These are phyloP conservation scores for Theretra japonica DNA, from an alignment of 2,888 invertebrate species.

Conservation along the genomic window DNA sequence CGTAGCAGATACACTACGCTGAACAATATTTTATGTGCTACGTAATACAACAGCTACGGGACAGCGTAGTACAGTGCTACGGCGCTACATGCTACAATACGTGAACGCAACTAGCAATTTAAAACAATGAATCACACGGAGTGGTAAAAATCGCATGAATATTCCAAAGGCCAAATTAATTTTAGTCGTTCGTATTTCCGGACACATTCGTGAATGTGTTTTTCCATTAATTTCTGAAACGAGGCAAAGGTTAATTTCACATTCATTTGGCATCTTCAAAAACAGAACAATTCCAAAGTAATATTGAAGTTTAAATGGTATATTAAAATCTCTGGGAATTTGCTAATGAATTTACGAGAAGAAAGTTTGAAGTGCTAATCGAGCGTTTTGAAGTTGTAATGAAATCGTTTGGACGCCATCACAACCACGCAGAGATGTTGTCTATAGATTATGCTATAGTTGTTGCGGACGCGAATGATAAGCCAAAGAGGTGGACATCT, in stretches of 20 bases:
- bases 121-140: not conserved
- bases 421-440: not conserved
- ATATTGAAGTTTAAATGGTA: conserved; percentile 32
- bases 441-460: too few relatives aligned
- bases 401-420: conserved; percentile 19
- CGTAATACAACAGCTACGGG: not conserved
- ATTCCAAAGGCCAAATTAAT: not conserved
- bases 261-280: conserved; percentile 22
- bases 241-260: conserved; percentile 27
- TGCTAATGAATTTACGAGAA: conserved; percentile 33
- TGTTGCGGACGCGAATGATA: too few relatives aligned
- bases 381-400: conserved; percentile 26
- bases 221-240: not conserved
- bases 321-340: conserved; percentile 32
- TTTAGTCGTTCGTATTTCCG: not conserved
- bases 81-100: not conserved
- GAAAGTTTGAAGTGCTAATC: conserved; percentile 32
- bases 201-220: not conserved
- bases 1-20: conserved; percentile 2
- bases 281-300: conserved; percentile 32
- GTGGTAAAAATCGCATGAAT: not conserved
- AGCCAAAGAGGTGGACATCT: too few relatives aligned
- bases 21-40: not conserved
- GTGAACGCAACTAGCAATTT: conserved; percentile 2
- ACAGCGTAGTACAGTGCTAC: not conserved